phyloP scores from a whole-genome alignment of 2,797 vertebrate genomes.

The Neosilurus mollespiculum region DNA sequence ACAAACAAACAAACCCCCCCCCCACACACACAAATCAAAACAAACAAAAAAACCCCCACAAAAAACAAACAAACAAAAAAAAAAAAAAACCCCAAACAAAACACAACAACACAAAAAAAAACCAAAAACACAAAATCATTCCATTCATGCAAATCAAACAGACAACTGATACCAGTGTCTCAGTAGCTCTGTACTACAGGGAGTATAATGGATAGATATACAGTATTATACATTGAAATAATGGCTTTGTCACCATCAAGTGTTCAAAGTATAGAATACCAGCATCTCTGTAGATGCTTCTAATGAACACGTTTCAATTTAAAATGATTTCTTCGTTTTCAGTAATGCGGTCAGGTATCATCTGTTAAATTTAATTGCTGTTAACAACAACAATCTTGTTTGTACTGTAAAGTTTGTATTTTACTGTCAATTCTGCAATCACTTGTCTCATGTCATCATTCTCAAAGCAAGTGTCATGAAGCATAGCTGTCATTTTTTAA shows the following conservation, averaged over 20 bases:
- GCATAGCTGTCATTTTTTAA: not conserved
- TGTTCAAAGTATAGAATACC: not conserved
- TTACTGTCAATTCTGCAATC: not conserved
- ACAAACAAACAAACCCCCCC: no score
- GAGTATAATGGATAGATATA: no score
- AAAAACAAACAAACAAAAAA: no score
- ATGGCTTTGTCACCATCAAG: constrained; percentile 20
- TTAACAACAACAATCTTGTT: not conserved
- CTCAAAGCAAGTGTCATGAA: not conserved
- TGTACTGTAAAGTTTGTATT: no score
- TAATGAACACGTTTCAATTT: not conserved
- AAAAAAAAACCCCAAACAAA: no score
- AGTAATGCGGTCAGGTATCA: not conserved
- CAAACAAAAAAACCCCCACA: no score
- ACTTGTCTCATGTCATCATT: not conserved
- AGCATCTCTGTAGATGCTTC: not conserved
- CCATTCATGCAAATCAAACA: not conserved
- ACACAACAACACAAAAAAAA: no score
- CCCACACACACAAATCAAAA: no score
- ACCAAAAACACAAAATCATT: no score
- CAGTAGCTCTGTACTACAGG: not conserved
- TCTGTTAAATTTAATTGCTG: not conserved
- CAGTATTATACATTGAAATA: no score
- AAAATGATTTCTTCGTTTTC: not conserved
- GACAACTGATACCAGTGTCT: not conserved